Base-by-base conservation (phyloP, 1,140 invertebrate species). In the Saccostrea glomerata region DNA sequence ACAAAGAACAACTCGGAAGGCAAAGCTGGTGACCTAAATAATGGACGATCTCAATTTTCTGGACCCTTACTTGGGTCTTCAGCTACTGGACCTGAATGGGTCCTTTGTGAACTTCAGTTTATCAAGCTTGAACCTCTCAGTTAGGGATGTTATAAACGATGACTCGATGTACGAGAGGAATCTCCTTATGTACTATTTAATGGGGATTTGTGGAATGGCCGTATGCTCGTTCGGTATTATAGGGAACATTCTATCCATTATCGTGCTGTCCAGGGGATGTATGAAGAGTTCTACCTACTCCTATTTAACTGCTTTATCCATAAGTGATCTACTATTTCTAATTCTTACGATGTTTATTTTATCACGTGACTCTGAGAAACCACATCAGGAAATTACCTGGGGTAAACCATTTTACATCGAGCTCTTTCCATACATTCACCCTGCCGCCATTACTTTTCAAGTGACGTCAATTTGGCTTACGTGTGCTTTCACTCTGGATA, bases 401-500 rank as follows among this genome's bases (percentile, higher is more conserved):
- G 70, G 40, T 4, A 92, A 92, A 60, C 40, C 86, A 5, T 92
- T 87, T 40, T 94, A 94, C 89, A 92, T 91, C 23, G 86, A 94
- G 47, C 87, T 94, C 56, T 95, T 94, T 88, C 93, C 94, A 13
- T 93, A 91, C 84, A 88, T 95, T 9, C 94, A 94, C 88, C 93
- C 94, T 3, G 85, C 90, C 0, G 92, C 93, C 60, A 89, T 95
- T 40, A 94, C 93, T 23, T 94, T 94, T 86, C 93, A 95, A 85
- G 93, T 95, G 58, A 95, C 94, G 0, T 95, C 94, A 83, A 93
- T 95, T 85, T 95, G 94, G 94, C 92, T 95, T 73, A 95, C 94
- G 11, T 77, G 95, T 20, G 95, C 94, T 6, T 95, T 95, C 89
- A 95, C 94, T 0, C 92, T 95, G 13, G 95, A 95, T 89, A 90